Conservation (phyloP, 2,113 vertebrate genomes). For the Chlamydotis undulata region DNA sequence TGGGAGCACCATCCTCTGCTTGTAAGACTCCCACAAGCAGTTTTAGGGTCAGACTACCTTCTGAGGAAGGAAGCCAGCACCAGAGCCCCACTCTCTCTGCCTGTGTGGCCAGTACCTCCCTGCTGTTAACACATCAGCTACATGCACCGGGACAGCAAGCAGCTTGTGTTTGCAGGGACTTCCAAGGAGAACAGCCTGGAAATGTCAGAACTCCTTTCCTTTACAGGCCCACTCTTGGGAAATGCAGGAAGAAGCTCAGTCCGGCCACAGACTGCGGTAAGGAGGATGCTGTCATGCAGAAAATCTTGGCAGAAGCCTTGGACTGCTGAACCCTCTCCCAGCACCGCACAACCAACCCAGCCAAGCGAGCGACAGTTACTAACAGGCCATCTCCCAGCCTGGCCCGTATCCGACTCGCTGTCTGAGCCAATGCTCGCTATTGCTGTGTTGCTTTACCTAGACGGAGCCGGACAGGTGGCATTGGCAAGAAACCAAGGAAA, state of each 20-base stretch:
- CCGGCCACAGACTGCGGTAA: not conserved
- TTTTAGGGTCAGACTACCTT: not conserved
- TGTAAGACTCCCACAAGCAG: not conserved
- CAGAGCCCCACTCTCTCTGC: rapidly evolving
- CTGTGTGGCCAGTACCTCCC: not conserved
- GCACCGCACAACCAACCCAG: not conserved
- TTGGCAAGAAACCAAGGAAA: slow-evolving; percentile 34
- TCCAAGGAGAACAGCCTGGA: slow-evolving; percentile 13
- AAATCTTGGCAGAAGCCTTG: slow-evolving; percentile 42
- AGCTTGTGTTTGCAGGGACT: slow-evolving; percentile 8
- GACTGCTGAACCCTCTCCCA: not conserved
- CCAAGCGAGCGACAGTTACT: slow-evolving; percentile 42
- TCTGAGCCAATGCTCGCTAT: not conserved
- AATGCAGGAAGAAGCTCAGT: not conserved
- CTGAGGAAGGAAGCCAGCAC: not conserved
- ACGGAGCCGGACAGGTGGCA: slow-evolving; percentile 3
- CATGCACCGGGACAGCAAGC: not conserved
- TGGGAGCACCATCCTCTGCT: not conserved
- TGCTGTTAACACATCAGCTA: not conserved
- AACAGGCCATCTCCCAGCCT: slow-evolving; percentile 58
- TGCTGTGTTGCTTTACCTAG: slow-evolving; percentile 16
- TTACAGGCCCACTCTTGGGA: not conserved
- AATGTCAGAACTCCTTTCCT: slow-evolving; percentile 16
- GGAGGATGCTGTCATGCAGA: not conserved
- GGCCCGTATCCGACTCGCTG: not conserved